Evolutionary conservation across 2,113 vertebrate genomes (phyloP).

Genomic region (Leucoraja erinaceus): DNA sequence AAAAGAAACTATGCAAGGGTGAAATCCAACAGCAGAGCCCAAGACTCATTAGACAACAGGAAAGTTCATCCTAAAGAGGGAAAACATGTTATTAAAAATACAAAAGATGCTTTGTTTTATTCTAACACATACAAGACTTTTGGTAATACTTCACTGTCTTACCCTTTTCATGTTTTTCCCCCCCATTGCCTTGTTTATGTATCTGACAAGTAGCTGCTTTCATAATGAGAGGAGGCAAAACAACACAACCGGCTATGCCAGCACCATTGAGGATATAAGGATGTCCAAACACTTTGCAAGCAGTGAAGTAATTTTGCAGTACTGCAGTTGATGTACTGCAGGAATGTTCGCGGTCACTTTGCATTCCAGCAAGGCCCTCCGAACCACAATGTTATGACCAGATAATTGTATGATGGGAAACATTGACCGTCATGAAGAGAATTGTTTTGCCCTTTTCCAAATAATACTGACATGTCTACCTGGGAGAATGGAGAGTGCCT

Average conservation of each 20-base stretch:
- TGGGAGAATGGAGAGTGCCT: too few species aligned
- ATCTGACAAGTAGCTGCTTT: neutral
- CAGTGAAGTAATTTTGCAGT: too few species aligned
- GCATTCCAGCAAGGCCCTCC: too few species aligned
- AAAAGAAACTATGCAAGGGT: too few species aligned
- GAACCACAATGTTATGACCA: neutral
- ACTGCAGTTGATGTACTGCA: too few species aligned
- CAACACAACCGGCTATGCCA: neutral
- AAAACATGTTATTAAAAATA: neutral
- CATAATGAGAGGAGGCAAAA: neutral
- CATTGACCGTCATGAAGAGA: neutral
- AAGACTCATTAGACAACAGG: neutral
- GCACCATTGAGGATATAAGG: too few species aligned
- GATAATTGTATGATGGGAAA: neutral
- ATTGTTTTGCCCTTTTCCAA: too few species aligned
- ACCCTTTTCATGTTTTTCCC: neutral
- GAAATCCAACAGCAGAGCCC: too few species aligned
- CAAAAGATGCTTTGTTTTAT: neutral
- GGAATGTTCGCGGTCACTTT: too few species aligned
- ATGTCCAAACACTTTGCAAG: too few species aligned
- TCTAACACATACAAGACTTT: neutral
- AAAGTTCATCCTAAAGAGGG: neutral
- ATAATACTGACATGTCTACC: too few species aligned
- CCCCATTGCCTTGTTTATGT: neutral
- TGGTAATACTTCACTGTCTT: neutral